Conservation (phyloP, 2,888 invertebrate species). For the Microctonus aethiopoides region DNA sequence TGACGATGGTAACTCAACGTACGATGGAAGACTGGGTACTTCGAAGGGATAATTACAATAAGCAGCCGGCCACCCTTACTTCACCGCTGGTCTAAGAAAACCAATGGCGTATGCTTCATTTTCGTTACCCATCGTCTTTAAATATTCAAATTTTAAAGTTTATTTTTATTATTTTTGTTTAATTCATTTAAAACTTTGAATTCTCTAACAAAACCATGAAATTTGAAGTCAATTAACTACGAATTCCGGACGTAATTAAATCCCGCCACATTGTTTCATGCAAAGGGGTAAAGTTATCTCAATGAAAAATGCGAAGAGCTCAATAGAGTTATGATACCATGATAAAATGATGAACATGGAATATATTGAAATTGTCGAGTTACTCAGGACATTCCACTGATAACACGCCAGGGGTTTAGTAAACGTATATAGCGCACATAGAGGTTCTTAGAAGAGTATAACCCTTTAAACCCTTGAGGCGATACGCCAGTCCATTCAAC, state of each 20-base stretch:
- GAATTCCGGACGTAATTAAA: constrained; percentile 64
- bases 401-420: constrained; percentile 1
- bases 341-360: not conserved
- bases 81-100: constrained; percentile 50
- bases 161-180: not conserved
- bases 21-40: constrained; percentile 40
- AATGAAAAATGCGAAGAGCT: not conserved
- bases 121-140: not conserved
- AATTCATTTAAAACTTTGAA: not conserved
- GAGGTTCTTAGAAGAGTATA: constrained; percentile 52
- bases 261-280: constrained; percentile 47
- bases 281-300: not conserved
- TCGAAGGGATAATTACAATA: constrained; percentile 61
- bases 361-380: not conserved
- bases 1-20: constrained; percentile 32
- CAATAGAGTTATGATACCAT: not conserved
- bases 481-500: constrained; percentile 58
- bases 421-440: not conserved
- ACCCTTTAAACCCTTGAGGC: constrained; percentile 58
- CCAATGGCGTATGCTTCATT: constrained; percentile 45
- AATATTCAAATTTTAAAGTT: not conserved
- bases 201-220: not conserved
- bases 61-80: constrained; percentile 53
- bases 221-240: constrained; percentile 62
- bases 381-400: constrained; percentile 11